These are phyloP conservation scores for Brachyrhaphis roseni DNA, from an alignment of 2,797 vertebrate genomes.

Conservation along the genomic window DNA sequence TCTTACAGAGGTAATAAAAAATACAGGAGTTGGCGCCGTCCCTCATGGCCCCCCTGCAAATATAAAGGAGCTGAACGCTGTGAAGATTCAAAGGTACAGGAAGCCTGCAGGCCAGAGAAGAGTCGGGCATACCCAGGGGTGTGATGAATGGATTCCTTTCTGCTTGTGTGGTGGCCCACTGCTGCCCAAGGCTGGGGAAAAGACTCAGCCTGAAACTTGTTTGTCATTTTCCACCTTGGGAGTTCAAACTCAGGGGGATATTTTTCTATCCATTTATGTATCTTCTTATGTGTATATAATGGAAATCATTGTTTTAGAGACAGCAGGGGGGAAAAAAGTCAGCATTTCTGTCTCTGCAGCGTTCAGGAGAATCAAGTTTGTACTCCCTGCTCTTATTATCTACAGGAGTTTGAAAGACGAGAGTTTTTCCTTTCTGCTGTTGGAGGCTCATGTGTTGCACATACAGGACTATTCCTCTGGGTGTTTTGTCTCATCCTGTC, in stretches of 20 bases:
- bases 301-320: not conserved
- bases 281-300: constrained; percentile 1
- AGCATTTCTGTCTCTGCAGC: not conserved
- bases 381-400: constrained; percentile 31
- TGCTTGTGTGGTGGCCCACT: constrained; percentile 44
- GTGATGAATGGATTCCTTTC: constrained; percentile 54
- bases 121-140: constrained; percentile 46
- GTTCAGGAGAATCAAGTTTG: constrained; percentile 21
- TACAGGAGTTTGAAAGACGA: constrained; percentile 8
- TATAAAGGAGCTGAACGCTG: constrained; percentile 34
- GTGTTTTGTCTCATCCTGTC: constrained; percentile 27
- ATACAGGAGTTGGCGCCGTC: constrained; percentile 24
- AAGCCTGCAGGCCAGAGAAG: constrained; percentile 43
- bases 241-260: constrained; percentile 17
- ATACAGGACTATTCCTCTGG: constrained; percentile 27
- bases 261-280: constrained; percentile 12
- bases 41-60: constrained; percentile 29
- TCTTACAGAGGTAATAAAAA: constrained; percentile 32
- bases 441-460: constrained; percentile 18
- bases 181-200: constrained; percentile 52
- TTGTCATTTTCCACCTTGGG: constrained; percentile 19
- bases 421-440: constrained; percentile 20
- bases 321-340: not conserved
- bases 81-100: constrained; percentile 48
- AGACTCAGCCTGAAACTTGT: constrained; percentile 26